A percentile compares a stretch with the other conserved stretches of the same genome.
Evolutionary conservation across 2,888 invertebrate genomes (phyloP).

Genomic region (Diaprepes abbreviatus): DNA sequence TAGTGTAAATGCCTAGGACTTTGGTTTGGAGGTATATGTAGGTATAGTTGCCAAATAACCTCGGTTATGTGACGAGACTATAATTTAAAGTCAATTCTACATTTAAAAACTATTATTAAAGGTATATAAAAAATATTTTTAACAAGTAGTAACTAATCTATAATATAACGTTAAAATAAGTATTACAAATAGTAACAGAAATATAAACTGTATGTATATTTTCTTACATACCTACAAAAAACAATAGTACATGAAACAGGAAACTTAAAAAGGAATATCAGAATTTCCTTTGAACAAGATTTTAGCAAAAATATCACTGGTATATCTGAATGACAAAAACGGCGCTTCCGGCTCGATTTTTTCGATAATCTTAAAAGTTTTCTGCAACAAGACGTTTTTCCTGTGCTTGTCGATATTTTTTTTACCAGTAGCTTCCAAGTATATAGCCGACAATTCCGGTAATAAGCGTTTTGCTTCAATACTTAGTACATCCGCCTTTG

Average conservation of each 20-base stretch:
- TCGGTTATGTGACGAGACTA: too few relatives aligned
- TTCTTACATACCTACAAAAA: too few relatives aligned
- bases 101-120: too few relatives aligned
- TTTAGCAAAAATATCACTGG: neutral
- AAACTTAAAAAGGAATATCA: neutral
- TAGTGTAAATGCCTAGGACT: too few relatives aligned
- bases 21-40: too few relatives aligned
- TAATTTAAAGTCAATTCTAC: too few relatives aligned
- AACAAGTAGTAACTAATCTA: too few relatives aligned
- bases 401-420: neutral
- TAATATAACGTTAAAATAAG: too few relatives aligned
- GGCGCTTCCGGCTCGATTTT: neutral
- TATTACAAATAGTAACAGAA: too few relatives aligned
- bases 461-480: neutral
- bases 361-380: neutral
- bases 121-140: too few relatives aligned
- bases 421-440: neutral
- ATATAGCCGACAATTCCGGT: neutral
- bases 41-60: too few relatives aligned
- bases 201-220: too few relatives aligned
- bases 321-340: neutral
- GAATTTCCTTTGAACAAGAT: neutral
- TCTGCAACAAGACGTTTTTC: neutral
- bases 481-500: neutral
- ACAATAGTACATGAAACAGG: neutral